phyloP scores from a whole-genome alignment of 2,888 invertebrate species.

The Caenorhabditis imperialis region DNA sequence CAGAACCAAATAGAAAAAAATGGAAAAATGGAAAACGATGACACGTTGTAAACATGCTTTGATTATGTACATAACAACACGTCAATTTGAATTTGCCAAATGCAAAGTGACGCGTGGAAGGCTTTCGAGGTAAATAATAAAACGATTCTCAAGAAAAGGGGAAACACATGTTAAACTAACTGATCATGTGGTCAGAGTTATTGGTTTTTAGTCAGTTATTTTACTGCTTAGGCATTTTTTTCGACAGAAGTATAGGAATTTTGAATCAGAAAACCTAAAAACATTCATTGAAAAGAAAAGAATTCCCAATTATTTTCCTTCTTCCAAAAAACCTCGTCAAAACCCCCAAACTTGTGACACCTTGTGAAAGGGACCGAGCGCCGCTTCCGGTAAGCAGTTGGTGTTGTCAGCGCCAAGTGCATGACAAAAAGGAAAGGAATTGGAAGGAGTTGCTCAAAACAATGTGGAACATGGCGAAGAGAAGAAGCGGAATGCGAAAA shows the following conservation, averaged over 20 bases:
- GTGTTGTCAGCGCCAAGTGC: conserved; percentile 43
- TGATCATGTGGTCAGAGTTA: conserved; percentile 37
- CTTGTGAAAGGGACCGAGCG: conserved; percentile 10
- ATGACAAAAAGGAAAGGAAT: no score
- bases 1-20: no score
- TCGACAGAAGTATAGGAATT: no score
- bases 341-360: conserved; percentile 50
- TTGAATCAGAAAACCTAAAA: no score
- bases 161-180: not conserved
- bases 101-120: conserved; percentile 40
- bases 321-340: conserved; percentile 34
- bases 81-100: conserved; percentile 44
- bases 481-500: no score
- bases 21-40: not conserved
- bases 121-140: no score
- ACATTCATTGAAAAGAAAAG: no score
- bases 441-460: no score
- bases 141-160: no score
- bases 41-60: conserved; percentile 41
- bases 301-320: not conserved
- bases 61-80: conserved; percentile 22
- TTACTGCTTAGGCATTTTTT: no score
- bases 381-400: conserved; percentile 41
- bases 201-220: no score
- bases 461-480: no score